Conservation (phyloP, 2,888 invertebrate species). For the Polydrusus pterygomalis region DNA sequence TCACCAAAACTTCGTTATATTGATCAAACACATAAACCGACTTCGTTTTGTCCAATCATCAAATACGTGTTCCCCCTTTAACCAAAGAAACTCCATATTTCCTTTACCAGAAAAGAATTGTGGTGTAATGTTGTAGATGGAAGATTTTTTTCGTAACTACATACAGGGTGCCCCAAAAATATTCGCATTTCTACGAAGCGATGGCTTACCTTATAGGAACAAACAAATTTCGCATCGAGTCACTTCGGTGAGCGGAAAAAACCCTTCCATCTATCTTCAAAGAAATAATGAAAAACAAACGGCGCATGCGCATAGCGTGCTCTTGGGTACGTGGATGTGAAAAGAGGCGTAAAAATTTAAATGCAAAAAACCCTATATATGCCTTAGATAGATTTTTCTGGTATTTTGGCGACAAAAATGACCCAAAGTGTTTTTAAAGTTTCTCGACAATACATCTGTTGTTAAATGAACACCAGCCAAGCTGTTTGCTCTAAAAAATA, state of each 20-base stretch:
- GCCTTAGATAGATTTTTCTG: background rate
- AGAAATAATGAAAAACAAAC: slow-evolving; percentile 14
- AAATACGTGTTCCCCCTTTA: no score
- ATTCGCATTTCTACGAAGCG: no score
- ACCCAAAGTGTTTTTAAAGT: background rate
- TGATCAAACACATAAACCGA: no score
- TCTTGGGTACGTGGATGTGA: slow-evolving; percentile 64
- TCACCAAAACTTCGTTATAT: no score
- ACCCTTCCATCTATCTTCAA: background rate
- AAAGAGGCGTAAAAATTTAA: slow-evolving; percentile 47
- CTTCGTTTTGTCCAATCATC: no score
- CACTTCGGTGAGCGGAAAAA: no score
- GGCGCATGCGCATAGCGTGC: slow-evolving; percentile 62
- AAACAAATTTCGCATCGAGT: no score
- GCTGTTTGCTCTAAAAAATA: no score
- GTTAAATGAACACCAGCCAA: no score
- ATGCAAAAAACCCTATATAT: slow-evolving; percentile 28
- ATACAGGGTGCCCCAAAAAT: no score
- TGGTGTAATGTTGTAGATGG: background rate
- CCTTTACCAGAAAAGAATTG: background rate
- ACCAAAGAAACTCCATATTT: background rate
- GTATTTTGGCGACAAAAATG: background rate
- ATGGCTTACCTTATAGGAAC: no score
- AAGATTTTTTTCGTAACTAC: background rate
- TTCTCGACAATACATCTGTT: no score